These are phyloP conservation scores for Sinocyclocheilus rhinocerous DNA, from an alignment of 2,113 vertebrate genomes.

Conservation along the genomic window DNA sequence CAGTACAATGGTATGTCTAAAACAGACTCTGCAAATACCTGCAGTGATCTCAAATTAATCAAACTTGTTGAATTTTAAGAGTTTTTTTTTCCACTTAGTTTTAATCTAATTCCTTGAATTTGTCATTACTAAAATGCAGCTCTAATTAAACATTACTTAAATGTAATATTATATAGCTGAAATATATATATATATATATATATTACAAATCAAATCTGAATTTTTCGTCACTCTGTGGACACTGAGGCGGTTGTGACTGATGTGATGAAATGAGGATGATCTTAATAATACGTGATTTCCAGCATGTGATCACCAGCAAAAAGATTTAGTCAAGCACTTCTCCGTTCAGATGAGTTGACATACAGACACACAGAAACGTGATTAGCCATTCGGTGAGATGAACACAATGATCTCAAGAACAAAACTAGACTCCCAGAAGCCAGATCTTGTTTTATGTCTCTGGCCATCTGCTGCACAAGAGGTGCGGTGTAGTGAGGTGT, in stretches of 20 bases:
- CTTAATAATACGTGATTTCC: neutral
- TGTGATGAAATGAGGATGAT: neutral
- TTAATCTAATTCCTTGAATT: too few species aligned
- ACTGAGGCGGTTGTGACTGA: neutral
- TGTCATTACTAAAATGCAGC: neutral
- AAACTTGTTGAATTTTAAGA: too few species aligned
- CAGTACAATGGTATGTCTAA: neutral
- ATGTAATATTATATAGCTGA: neutral
- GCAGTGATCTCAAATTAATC: neutral
- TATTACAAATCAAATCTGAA: too few species aligned
- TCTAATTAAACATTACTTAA: neutral
- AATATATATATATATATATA: too few species aligned
- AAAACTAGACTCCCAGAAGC: neutral
- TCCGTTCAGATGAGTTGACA: neutral
- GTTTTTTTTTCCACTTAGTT: neutral
- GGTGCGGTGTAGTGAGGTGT: conserved; percentile 29
- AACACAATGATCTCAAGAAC: neutral
- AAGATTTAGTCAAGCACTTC: neutral
- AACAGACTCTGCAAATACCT: neutral
- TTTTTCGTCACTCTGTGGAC: neutral
- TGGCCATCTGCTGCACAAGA: conserved; percentile 39
- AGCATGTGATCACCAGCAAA: neutral
- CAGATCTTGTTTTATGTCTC: conserved; percentile 17
- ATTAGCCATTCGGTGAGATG: neutral
- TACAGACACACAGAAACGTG: neutral